Percentiles rank a stretch among this genome's conserved stretches.
Evolutionary conservation across 2,113 vertebrate species (phyloP).

Genomic region (Tretioscincus oriximinensis): DNA sequence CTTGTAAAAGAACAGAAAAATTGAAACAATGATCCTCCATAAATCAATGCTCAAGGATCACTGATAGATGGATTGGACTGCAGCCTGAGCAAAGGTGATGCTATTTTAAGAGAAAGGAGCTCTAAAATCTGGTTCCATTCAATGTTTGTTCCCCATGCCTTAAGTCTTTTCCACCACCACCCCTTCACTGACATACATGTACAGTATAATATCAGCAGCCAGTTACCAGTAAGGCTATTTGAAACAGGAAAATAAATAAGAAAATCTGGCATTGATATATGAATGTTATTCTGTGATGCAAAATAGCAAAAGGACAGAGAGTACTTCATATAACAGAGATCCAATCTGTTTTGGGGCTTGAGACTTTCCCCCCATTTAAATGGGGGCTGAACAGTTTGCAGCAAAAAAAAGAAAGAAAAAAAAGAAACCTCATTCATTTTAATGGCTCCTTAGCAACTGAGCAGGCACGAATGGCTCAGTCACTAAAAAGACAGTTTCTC

Average conservation of each 20-base stretch:
- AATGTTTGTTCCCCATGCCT: background rate
- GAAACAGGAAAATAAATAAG: slow-evolving; percentile 27
- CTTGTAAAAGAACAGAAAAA: background rate
- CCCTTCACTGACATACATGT: accelerated
- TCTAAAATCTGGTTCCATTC: background rate
- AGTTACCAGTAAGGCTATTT: background rate
- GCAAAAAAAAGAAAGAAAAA: background rate
- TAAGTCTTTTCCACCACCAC: background rate
- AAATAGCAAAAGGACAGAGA: slow-evolving; percentile 23
- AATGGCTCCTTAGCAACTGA: no score
- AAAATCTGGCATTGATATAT: slow-evolving; percentile 20
- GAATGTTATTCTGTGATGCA: slow-evolving; percentile 9
- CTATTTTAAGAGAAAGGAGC: background rate
- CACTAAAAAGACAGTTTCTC: no score
- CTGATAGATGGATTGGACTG: background rate
- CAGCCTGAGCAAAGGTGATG: background rate
- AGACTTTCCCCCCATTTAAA: background rate
- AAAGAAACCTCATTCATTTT: no score
- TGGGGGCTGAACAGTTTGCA: slow-evolving; percentile 13
- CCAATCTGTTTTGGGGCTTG: slow-evolving; percentile 15
- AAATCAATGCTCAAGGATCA: background rate
- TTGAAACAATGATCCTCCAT: background rate
- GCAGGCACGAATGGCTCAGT: no score
- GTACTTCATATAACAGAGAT: slow-evolving; percentile 14
- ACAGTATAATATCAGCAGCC: background rate